These are phyloP conservation scores for Luscinia megarhynchos DNA, from an alignment of 2,797 vertebrate genomes.

Conservation along the genomic window DNA sequence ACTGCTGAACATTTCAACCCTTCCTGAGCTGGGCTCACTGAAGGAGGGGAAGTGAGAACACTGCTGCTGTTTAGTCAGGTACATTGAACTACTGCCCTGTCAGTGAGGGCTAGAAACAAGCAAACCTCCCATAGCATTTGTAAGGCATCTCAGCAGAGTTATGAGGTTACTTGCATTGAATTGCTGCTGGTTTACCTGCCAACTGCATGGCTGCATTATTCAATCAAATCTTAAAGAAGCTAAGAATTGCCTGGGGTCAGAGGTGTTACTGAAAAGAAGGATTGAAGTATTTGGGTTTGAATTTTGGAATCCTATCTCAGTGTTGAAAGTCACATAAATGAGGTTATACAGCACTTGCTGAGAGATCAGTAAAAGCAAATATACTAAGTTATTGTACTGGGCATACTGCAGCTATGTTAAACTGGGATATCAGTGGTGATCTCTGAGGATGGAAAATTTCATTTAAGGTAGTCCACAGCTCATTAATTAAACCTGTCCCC, in stretches of 20 bases:
- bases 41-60: neutral
- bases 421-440: neutral
- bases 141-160: neutral
- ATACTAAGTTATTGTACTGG: neutral
- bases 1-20: neutral
- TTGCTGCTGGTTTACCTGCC: neutral
- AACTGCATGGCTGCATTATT: neutral
- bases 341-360: neutral
- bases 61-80: neutral
- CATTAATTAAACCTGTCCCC: neutral
- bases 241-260: neutral
- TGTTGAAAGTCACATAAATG: neutral
- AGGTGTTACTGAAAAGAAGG: neutral
- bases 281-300: neutral
- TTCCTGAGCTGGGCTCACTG: neutral
- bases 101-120: neutral
- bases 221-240: neutral
- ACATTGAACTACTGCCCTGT: neutral
- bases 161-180: neutral
- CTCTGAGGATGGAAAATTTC: neutral
- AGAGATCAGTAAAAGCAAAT: neutral
- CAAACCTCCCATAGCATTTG: neutral
- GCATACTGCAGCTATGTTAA: accelerated
- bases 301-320: neutral
- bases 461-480: neutral